Conservation (phyloP, 2,888 invertebrate species). For the Psylliodes chrysocephalus region DNA sequence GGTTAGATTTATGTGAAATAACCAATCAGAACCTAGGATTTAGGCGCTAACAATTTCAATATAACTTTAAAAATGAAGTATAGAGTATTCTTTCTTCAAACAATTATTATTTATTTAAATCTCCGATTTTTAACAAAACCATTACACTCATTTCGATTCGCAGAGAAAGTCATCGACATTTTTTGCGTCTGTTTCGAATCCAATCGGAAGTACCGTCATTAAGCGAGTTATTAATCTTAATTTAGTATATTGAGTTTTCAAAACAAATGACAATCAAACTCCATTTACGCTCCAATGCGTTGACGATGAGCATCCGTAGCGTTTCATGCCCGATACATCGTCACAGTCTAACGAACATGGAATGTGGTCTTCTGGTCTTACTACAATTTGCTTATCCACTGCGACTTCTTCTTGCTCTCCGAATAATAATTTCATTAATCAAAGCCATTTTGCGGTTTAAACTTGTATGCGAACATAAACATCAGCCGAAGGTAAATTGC, state of each 20-base stretch:
- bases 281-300: constrained; percentile 32
- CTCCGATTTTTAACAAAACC: not conserved
- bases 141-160: not conserved
- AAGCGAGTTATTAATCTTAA: constrained; percentile 25
- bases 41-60: too few relatives aligned
- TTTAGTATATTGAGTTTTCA: constrained; percentile 26
- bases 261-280: constrained; percentile 32
- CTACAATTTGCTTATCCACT: constrained; percentile 51
- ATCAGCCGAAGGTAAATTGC: too few relatives aligned
- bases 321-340: constrained; percentile 54
- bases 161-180: constrained; percentile 1
- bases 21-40: too few relatives aligned
- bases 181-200: not conserved
- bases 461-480: constrained; percentile 20
- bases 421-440: constrained; percentile 51
- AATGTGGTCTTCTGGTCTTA: constrained; percentile 55
- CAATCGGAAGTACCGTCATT: constrained; percentile 11
- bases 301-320: constrained; percentile 40
- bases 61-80: too few relatives aligned
- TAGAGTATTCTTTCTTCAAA: too few relatives aligned
- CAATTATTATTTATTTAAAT: too few relatives aligned
- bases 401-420: constrained; percentile 45
- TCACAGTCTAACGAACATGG: constrained; percentile 58
- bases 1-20: too few relatives aligned
- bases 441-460: constrained; percentile 35